These are phyloP conservation scores for Megalops cyprinoides DNA, from an alignment of 2,797 vertebrate species.

Conservation along the genomic window DNA sequence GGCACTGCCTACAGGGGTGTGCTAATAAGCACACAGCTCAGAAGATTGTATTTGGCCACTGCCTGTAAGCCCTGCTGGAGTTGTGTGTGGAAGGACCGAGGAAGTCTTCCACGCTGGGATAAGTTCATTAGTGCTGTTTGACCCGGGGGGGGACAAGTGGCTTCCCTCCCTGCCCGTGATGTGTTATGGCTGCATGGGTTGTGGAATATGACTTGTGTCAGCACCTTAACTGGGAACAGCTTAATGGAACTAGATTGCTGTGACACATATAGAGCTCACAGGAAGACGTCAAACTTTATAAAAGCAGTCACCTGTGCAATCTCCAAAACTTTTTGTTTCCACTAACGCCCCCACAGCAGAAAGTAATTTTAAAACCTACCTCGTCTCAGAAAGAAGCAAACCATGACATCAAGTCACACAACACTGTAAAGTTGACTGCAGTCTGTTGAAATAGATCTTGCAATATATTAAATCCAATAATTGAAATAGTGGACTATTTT, in stretches of 20 bases:
- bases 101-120: constrained; percentile 53
- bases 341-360: constrained; percentile 35
- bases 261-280: neutral
- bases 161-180: constrained; percentile 55
- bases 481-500: neutral
- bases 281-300: constrained; percentile 42
- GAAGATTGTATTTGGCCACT: constrained; percentile 44
- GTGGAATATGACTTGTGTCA: constrained; percentile 62
- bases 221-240: constrained; percentile 64
- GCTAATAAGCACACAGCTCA: constrained; percentile 50
- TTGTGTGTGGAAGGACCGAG: constrained; percentile 50
- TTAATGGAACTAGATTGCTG: constrained; percentile 46
- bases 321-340: neutral
- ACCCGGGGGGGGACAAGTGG: constrained; percentile 43
- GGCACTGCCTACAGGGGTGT: constrained; percentile 46
- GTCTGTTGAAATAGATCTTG: constrained; percentile 1
- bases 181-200: constrained; percentile 70
- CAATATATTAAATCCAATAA: neutral
- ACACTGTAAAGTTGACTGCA: neutral
- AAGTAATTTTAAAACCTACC: constrained; percentile 21
- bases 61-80: constrained; percentile 52
- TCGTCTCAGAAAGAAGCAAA: constrained; percentile 24
- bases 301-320: constrained; percentile 40
- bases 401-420: neutral
- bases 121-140: constrained; percentile 67